These are phyloP conservation scores for Riptortus pedestris DNA, from an alignment of 1,140 invertebrate species.

Conservation along the genomic window DNA sequence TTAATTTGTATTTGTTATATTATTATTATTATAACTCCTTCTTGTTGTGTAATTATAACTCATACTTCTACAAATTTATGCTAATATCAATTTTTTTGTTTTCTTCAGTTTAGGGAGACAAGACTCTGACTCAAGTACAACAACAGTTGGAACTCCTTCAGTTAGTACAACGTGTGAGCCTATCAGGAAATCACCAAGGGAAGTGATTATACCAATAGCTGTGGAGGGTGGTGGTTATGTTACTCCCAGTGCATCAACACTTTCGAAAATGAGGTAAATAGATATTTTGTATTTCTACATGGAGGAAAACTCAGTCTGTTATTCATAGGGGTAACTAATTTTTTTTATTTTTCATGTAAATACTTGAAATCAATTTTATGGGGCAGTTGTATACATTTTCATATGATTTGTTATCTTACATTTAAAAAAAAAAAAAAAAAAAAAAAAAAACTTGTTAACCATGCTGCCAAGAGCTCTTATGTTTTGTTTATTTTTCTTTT, in stretches of 20 bases:
- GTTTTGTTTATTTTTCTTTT: too few species aligned
- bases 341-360: background rate
- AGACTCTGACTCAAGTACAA: constrained; percentile 20
- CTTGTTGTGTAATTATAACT: too few species aligned
- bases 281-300: constrained; percentile 2
- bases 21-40: too few species aligned
- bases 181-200: constrained; percentile 74
- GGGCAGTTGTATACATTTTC: too few species aligned
- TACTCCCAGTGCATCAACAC: constrained; percentile 55
- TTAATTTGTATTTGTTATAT: too few species aligned
- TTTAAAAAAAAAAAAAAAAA: too few species aligned
- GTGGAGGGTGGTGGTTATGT: constrained; percentile 78
- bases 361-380: constrained; percentile 21
- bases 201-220: constrained; percentile 84
- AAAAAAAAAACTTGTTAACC: too few species aligned
- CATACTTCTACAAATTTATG: too few species aligned
- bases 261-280: constrained; percentile 43
- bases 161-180: constrained; percentile 42
- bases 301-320: background rate
- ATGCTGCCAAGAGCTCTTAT: too few species aligned
- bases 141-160: background rate
- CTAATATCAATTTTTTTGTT: too few species aligned
- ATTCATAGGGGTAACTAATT: background rate
- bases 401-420: too few species aligned
- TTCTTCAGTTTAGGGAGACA: constrained; percentile 18